Conservation (phyloP, 2,113 vertebrate species). For the mouse (Mus musculus) region DNA sequence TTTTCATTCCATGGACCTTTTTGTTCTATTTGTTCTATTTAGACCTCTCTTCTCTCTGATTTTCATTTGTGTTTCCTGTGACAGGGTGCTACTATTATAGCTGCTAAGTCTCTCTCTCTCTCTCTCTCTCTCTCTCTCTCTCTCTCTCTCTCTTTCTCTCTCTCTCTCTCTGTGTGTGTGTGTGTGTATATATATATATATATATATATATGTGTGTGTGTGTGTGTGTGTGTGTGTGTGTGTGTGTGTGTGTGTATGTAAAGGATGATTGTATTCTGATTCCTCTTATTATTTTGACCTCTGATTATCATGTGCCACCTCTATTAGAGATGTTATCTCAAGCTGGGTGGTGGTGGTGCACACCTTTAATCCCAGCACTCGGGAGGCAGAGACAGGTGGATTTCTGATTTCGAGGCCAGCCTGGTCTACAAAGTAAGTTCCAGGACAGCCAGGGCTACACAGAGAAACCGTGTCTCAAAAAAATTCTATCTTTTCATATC, state of each 20-base stretch:
- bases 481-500: background rate
- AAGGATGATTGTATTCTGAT: background rate
- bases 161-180: background rate
- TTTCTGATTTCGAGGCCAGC: too few relatives aligned
- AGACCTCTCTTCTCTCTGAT: background rate
- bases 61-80: background rate
- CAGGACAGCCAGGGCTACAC: too few relatives aligned
- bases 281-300: background rate
- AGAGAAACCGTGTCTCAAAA: too few relatives aligned
- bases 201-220: too few relatives aligned
- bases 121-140: too few relatives aligned
- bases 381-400: too few relatives aligned
- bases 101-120: background rate
- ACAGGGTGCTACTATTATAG: background rate
- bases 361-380: too few relatives aligned
- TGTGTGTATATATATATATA: too few relatives aligned
- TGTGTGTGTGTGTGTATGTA: fast-evolving
- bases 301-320: background rate
- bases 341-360: too few relatives aligned
- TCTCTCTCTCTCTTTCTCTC: background rate
- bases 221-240: too few relatives aligned
- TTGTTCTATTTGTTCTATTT: background rate
- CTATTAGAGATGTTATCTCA: background rate
- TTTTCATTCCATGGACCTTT: background rate
- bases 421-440: too few relatives aligned